Percentiles rank a stretch among this genome's conserved stretches.
These are phyloP conservation scores for Trachelus tabidus DNA, from an alignment of 2,888 invertebrate species.

Conservation along the genomic window DNA sequence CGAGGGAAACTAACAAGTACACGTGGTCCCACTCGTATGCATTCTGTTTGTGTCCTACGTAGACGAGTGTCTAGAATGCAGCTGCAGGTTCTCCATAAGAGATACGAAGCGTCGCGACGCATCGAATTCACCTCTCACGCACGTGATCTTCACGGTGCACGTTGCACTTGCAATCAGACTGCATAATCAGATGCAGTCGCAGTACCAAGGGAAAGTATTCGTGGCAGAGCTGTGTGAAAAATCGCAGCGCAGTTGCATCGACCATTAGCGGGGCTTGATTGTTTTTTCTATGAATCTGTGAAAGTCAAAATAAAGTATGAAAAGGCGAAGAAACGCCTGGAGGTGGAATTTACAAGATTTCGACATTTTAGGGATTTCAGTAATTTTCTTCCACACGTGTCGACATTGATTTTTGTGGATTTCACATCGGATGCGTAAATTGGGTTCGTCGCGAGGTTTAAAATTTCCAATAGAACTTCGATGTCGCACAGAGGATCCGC, in stretches of 20 bases:
- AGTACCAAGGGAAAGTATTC: background rate
- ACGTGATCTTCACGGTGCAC: background rate
- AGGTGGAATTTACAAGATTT: background rate
- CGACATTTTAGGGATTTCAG: background rate
- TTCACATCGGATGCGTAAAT: background rate
- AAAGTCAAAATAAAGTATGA: background rate
- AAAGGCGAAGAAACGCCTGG: background rate
- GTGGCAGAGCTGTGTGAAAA: background rate
- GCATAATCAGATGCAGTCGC: background rate
- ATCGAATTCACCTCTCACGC: background rate
- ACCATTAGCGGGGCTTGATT: background rate
- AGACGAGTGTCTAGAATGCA: background rate
- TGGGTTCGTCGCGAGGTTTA: background rate
- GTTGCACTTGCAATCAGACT: background rate
- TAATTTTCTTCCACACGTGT: background rate
- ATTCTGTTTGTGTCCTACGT: background rate
- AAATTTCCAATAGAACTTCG: background rate
- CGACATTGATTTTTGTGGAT: background rate
- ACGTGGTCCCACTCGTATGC: background rate
- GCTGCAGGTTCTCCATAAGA: background rate
- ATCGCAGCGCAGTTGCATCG: background rate
- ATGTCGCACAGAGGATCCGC: no score
- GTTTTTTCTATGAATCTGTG: background rate
- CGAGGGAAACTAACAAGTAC: background rate
- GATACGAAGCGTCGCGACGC: background rate